Base-by-base conservation (phyloP, 2,113 vertebrate species). In the Apistogramma diplotaenia region DNA sequence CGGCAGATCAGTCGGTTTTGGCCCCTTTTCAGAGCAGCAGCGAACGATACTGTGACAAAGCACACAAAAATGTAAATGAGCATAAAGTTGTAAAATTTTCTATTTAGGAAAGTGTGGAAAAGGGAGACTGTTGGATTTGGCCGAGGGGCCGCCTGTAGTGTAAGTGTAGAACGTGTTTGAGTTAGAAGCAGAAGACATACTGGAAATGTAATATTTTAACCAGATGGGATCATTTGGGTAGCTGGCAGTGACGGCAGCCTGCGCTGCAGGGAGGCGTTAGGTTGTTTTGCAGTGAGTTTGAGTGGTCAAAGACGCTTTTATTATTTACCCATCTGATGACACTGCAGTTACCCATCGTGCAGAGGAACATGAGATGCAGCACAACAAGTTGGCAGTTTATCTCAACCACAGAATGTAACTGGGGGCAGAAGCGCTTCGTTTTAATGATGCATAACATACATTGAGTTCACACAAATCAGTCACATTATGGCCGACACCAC, bases 11-110 rank as follows among this genome's bases (percentile, higher is more conserved):
- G 70, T 82, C 19, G 8, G 54, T 56, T 76, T 78, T 55, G 74
- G 67, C 29, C n/a, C 33, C 16, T 79, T 79, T 70, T 83, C 53
- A 31, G 51, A 61, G 71, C 71, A 19, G 73, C 78, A 78, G 82
- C 79, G 76, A 88, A 89, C 27, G 82, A 89, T 88, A 80, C 79
- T 65, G 81, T 90, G 86, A 91, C 82, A 84, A 90, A 90, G 85
- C 85, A 82, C 84, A 85, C 74, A 90, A 91, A 88, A 90, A 91
- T 87, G 85, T 89, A 89, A 92, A 91, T 89, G 81, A 84, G 83
- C 46, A 78, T 84, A 61, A 67, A 79, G 85, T 84, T 87, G 87
- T 89, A 88, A 89, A 89, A 89, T 62, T 54, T 12, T 59, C 73
- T 88, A 77, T 84, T 90, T 89, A 67, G 73, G 70, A 74, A 81